Evolutionary conservation across 2,113 vertebrate species (phyloP).

Genomic region (Piaya cayana): DNA sequence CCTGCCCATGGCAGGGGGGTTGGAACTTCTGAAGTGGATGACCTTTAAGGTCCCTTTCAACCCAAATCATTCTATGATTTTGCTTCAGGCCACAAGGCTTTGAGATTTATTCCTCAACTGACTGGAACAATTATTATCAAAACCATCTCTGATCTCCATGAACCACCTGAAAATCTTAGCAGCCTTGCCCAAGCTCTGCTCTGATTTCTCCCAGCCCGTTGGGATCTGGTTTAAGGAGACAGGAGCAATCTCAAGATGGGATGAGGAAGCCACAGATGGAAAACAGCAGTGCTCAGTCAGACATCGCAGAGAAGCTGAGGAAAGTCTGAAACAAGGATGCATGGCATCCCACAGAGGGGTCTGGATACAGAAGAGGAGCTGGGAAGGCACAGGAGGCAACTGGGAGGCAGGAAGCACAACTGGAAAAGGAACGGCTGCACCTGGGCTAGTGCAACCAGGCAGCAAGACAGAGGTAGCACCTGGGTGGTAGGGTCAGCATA

Average conservation of each 20-base stretch:
- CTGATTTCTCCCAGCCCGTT: not conserved
- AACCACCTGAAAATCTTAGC: not conserved
- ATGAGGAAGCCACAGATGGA: not conserved
- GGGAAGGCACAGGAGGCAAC: not conserved
- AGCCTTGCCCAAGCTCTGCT: not conserved
- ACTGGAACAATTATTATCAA: not conserved
- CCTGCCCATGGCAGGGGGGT: too few relatives aligned
- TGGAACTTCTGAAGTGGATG: too few relatives aligned
- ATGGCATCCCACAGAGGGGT: not conserved
- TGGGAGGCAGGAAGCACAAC: not conserved
- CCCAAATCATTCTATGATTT: not conserved
- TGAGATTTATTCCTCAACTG: not conserved
- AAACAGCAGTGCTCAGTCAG: not conserved
- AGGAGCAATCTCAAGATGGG: not conserved
- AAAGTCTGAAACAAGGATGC: not conserved
- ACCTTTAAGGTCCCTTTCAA: too few relatives aligned
- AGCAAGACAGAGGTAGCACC: not conserved
- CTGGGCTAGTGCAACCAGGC: not conserved
- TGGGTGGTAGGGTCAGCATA: not conserved
- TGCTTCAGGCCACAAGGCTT: not conserved
- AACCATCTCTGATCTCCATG: not conserved
- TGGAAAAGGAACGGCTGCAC: not conserved
- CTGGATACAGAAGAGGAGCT: not conserved
- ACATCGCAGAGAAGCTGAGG: not conserved
- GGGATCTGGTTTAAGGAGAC: not conserved